Evolutionary conservation across 2,797 vertebrate genomes (phyloP), one percentile per base, ranked within the genome.

Genomic region (Pangasius macronema): DNA sequence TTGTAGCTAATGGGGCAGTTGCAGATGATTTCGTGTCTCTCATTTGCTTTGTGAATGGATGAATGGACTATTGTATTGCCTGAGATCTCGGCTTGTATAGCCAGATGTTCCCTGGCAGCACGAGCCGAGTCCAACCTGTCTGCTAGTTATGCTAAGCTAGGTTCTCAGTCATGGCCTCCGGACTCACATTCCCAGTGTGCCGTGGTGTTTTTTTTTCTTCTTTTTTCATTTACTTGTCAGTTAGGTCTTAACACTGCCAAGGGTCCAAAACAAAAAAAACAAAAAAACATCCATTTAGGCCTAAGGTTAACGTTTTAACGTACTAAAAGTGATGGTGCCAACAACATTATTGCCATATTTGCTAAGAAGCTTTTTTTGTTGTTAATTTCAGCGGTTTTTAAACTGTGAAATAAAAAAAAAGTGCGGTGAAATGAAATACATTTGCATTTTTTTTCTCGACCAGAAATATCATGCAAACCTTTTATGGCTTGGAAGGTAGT

Each of bases 51-150:
- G 5, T 59, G 24, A 59, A 36, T 27, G 22, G 20, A 39, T 61
- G 55, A 61, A 81, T 59, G 77, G 36, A 81, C 22, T 16, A 7
- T 27, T 81, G 55, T 81, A 16, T 51, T 67, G 42, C 4, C 18
- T 16, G 8, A 51, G 13, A 72, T 39, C 18, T 68, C 63, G 33
- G 57, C 11, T 67, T 51, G 59, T 46, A 5, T 1, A 30, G 27
- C 61, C 59, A 65, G 81, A 67, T 82, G 81, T 67, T 82, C 14
- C 18, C 77, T 85, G 68, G 49, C 70, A 75, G 86, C 68, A 75
- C 65, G 24, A 61, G 86, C 87, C 91, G 89, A 24, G 18, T 30
- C 18, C 8, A 57, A 14, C 18, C 36, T 65, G 61, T 65, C 9
- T 49, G 79, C 49, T 77, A 80, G 80, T 46, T 70, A 72, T 65